Evolutionary conservation across 2,888 invertebrate species (phyloP), one percentile per base, ranked within the genome.

Genomic region (Aleiodes leptofemur): DNA sequence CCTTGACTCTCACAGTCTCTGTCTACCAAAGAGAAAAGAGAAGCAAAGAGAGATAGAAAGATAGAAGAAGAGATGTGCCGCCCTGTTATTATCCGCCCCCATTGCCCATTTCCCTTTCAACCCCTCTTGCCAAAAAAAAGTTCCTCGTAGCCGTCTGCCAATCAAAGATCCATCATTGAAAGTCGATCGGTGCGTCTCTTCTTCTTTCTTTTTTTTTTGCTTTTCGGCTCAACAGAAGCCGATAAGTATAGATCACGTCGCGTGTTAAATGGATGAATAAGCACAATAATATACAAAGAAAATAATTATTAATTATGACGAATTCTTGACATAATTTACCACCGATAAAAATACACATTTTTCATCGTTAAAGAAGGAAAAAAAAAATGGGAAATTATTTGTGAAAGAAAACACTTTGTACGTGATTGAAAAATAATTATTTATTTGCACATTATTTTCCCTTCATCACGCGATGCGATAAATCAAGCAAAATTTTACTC

Each of bases 51-150:
- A 56, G 57, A 57, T 9, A 57, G 61, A 61, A 43, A 43, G 61
- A 43, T 43, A 43, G 43, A 43, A 43, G 43, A 43, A 6, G 23
- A 73, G 74, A 75, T 13, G 51, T 79, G 77, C 88, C 88, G 89
- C 88, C 88, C 88, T 89, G 87, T 89, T 86, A 89, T 89, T 89
- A 89, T 87, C 86, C 87, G 85, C 88, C 89, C 87, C 85, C 88
- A 82, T 86, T 82, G 83, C 83, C 86, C 83, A 87, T 89, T 89
- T 88, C 85, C 86, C 86, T 87, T 87, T 87, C 85, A 86, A 87
- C 87, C 86, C 86, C 82, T 79, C 79, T 23, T 64, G 64, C 64
- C 64, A 48, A 64, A 48, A 64, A 64, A 43, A 43, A 80, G 80
- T 83, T 76, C 79, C 81, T 72, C 81, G 82, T 85, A 68, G 66